Percentiles rank a stretch among this genome's conserved stretches.
phyloP scores from a whole-genome alignment of 2,797 vertebrate species.

The Sebastiscus albofasciatus region DNA sequence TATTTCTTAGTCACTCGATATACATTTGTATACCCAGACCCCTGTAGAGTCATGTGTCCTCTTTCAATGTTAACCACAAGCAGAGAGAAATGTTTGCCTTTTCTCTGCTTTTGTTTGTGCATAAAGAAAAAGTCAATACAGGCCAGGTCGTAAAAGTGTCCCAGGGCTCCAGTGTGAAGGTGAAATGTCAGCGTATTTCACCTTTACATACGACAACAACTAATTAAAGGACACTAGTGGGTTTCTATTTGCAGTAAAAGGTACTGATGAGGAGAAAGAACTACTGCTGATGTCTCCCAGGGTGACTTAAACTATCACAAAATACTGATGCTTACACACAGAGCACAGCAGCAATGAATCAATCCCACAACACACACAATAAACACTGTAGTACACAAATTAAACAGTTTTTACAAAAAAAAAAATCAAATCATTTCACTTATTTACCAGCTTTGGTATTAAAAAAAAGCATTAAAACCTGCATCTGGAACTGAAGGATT shows the following conservation, averaged over 20 bases:
- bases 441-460: background rate
- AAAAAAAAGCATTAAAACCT: background rate
- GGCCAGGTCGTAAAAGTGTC: conserved; percentile 38
- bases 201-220: conserved; percentile 50
- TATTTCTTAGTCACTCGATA: background rate
- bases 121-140: conserved; percentile 59
- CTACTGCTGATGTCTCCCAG: conserved; percentile 40
- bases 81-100: conserved; percentile 27
- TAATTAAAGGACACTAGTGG: conserved; percentile 60
- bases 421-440: conserved; percentile 10
- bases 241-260: conserved; percentile 61
- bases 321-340: conserved; percentile 33
- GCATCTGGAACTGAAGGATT: background rate
- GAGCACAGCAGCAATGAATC: conserved; percentile 49
- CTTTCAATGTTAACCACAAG: conserved; percentile 9
- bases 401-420: conserved; percentile 32
- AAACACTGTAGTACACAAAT: conserved; percentile 41
- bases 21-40: background rate
- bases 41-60: background rate
- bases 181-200: conserved; percentile 66
- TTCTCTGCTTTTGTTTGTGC: conserved; percentile 5
- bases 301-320: conserved; percentile 27
- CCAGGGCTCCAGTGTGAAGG: conserved; percentile 41
- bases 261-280: conserved; percentile 46
- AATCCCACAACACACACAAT: conserved; percentile 6